These are phyloP conservation scores for Rhinophrynus dorsalis DNA, from an alignment of 2,797 vertebrate genomes.

Conservation along the genomic window DNA sequence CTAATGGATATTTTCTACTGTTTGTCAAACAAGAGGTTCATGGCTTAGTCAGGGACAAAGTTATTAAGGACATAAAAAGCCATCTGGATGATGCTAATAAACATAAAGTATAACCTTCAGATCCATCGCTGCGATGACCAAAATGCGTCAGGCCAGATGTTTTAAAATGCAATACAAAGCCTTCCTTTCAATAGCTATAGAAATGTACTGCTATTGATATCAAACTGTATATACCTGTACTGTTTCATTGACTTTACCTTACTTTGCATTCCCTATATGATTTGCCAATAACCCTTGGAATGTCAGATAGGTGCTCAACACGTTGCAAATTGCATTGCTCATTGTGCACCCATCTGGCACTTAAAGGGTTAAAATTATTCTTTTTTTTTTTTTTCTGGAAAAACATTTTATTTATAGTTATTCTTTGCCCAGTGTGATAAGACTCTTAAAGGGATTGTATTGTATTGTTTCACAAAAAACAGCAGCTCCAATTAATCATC, in stretches of 20 bases:
- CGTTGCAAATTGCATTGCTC: too few species aligned
- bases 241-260: neutral
- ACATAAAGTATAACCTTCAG: slow-evolving; percentile 81
- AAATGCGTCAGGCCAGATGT: slow-evolving; percentile 67
- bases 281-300: too few species aligned
- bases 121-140: slow-evolving; percentile 70
- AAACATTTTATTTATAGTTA: too few species aligned
- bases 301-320: too few species aligned
- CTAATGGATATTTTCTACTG: slow-evolving; percentile 73
- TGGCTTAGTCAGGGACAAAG: slow-evolving; percentile 82
- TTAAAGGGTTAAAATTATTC: too few species aligned
- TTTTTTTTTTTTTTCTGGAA: too few species aligned
- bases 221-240: slow-evolving; percentile 6
- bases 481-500: too few species aligned
- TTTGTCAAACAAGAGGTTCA: slow-evolving; percentile 77
- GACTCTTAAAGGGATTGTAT: too few species aligned
- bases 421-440: too few species aligned
- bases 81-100: slow-evolving; percentile 83
- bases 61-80: slow-evolving; percentile 82
- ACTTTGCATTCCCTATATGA: too few species aligned
- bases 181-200: slow-evolving; percentile 40
- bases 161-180: slow-evolving; percentile 58
- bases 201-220: slow-evolving; percentile 44
- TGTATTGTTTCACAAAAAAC: too few species aligned
- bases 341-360: too few species aligned